A percentile compares a stretch with the other conserved stretches of the same genome.
These are phyloP conservation scores for Agrypnia vestita DNA, from an alignment of 1,140 invertebrate species.

Conservation along the genomic window DNA sequence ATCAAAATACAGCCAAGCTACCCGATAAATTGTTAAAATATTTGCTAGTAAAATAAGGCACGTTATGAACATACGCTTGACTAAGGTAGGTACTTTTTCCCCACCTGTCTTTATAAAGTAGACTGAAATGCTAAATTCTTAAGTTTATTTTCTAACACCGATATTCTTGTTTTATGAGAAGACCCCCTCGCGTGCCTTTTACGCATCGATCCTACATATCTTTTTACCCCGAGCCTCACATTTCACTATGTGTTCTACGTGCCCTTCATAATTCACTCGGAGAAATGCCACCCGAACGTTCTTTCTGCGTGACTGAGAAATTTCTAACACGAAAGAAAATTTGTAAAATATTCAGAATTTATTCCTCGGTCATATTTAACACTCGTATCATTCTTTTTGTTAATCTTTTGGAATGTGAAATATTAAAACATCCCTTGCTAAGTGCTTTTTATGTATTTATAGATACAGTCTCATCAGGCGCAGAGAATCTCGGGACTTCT, in stretches of 20 bases:
- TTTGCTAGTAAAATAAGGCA: not conserved
- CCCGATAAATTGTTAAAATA: not conserved
- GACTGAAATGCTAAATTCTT: constrained; percentile 22
- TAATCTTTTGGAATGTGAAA: constrained; percentile 15
- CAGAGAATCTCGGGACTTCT: not conserved
- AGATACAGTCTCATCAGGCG: not conserved
- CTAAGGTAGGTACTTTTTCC: not conserved
- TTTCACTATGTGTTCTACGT: constrained; percentile 1
- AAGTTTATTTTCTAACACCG: constrained; percentile 33
- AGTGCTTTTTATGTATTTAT: constrained; percentile 29
- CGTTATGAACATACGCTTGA: not conserved
- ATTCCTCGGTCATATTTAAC: constrained; percentile 23
- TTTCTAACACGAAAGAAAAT: constrained; percentile 22
- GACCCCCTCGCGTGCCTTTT: not conserved
- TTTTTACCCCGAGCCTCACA: not conserved
- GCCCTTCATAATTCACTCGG: constrained; percentile 21
- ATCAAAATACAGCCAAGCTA: no score
- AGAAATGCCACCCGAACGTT: constrained; percentile 17
- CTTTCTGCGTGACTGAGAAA: constrained; percentile 33
- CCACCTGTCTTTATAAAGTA: not conserved
- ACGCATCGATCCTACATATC: not conserved
- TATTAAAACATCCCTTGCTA: constrained; percentile 7
- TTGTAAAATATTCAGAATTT: not conserved
- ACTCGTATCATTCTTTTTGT: constrained; percentile 25
- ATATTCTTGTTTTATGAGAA: not conserved